Percentiles rank a stretch among this genome's conserved stretches.
Conservation (phyloP, 2,888 invertebrate genomes). For the Azorinus chamasolen region DNA sequence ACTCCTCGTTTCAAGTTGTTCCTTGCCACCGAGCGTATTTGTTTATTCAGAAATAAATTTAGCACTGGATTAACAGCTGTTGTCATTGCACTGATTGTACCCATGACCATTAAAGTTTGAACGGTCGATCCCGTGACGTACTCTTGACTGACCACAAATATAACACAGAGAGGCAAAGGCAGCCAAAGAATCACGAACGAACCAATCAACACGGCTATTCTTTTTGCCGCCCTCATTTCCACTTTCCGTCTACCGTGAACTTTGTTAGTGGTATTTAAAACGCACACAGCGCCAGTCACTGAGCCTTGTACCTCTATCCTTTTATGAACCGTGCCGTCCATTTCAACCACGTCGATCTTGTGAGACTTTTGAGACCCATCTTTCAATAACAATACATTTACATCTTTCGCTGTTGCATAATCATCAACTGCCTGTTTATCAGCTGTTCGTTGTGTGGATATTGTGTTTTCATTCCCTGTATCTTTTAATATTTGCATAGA, state of each 20-base stretch:
- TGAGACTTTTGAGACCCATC: neutral
- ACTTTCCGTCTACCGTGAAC: slow-evolving; percentile 75
- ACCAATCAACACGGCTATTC: slow-evolving; percentile 68
- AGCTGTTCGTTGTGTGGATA: neutral
- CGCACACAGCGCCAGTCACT: slow-evolving; percentile 77
- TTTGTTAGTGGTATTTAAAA: slow-evolving; percentile 74
- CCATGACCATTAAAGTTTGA: slow-evolving; percentile 39
- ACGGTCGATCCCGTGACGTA: slow-evolving; percentile 28
- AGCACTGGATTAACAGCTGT: slow-evolving; percentile 65
- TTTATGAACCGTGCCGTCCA: slow-evolving; percentile 71
- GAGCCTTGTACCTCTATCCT: slow-evolving; percentile 44
- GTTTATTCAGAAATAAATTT: slow-evolving; percentile 54
- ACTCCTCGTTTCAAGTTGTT: slow-evolving; percentile 7
- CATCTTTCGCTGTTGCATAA: neutral
- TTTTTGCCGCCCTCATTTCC: slow-evolving; percentile 77
- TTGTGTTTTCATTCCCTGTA: neutral
- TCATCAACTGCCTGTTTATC: neutral
- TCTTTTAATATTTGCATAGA: too few relatives aligned
- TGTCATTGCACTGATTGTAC: slow-evolving; percentile 50
- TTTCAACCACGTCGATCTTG: slow-evolving; percentile 68
- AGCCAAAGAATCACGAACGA: slow-evolving; percentile 63
- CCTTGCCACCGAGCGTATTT: slow-evolving; percentile 13
- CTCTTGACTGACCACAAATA: slow-evolving; percentile 36
- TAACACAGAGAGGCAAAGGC: slow-evolving; percentile 55
- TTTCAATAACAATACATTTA: neutral